Evolutionary conservation across 2,797 vertebrate species (phyloP).

Genomic region (Tokudaia tokunoshimensis): DNA sequence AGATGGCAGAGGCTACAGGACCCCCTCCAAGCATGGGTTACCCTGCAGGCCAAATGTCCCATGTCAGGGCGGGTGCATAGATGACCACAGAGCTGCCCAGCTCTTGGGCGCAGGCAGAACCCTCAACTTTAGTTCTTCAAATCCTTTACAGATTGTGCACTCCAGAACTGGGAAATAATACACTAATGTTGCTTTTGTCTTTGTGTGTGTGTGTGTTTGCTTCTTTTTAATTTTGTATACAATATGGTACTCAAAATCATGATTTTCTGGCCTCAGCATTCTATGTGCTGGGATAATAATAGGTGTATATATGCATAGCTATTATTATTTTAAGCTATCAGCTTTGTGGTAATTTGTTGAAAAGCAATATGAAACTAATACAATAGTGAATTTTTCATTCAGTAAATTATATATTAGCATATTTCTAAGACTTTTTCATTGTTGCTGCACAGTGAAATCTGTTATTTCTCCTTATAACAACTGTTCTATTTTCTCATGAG

Average conservation of each 20-base stretch:
- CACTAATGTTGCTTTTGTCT: not conserved
- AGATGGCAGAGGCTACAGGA: too few relatives aligned
- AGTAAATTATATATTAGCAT: conserved; percentile 18
- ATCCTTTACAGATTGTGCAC: not conserved
- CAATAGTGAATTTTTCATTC: not conserved
- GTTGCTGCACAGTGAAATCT: not conserved
- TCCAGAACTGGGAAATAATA: not conserved
- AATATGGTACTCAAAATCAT: not conserved
- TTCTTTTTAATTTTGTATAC: not conserved
- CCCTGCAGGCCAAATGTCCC: too few relatives aligned
- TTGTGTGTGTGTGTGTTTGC: not conserved
- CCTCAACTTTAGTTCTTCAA: not conserved
- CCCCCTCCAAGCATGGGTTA: too few relatives aligned
- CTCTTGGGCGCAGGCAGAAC: too few relatives aligned
- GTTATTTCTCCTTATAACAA: not conserved
- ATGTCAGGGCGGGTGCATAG: too few relatives aligned
- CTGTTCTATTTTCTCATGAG: not conserved
- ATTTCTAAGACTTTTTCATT: not conserved
- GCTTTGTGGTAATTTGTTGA: not conserved
- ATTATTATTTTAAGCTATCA: conserved; percentile 9
- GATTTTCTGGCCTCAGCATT: not conserved
- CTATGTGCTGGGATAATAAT: not conserved
- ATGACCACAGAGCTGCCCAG: too few relatives aligned
- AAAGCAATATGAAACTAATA: conserved; percentile 8
- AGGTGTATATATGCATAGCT: not conserved